Conservation (phyloP, 2,797 vertebrate species). For the Chromobotia macracanthus region DNA sequence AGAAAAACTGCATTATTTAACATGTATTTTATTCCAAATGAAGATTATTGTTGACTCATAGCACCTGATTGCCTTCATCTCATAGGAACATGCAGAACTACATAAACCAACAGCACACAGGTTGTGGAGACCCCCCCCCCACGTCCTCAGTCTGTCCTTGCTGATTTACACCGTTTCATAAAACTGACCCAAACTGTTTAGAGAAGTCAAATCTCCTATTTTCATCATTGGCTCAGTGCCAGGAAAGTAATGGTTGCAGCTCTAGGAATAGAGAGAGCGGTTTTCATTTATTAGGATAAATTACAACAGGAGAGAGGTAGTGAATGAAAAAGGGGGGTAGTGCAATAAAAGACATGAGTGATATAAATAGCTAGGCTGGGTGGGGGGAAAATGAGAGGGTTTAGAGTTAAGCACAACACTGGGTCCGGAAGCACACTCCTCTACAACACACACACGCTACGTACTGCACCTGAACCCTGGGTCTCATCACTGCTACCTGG, state of each 20-base stretch:
- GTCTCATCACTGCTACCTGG: constrained; percentile 90
- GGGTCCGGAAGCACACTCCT: constrained; percentile 59
- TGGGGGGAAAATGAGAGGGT: constrained; percentile 37
- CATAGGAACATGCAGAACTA: not conserved
- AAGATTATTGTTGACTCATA: not conserved
- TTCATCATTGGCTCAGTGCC: constrained; percentile 65
- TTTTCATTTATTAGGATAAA: constrained; percentile 64
- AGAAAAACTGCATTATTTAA: not conserved
- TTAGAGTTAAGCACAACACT: constrained; percentile 46
- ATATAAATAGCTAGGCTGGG: constrained; percentile 54
- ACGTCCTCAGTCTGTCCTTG: constrained; percentile 1
- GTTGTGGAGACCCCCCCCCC: constrained; percentile 55
- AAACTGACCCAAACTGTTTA: constrained; percentile 69
- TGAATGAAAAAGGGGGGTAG: constrained; percentile 53
- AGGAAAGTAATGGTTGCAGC: constrained; percentile 65
- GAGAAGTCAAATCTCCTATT: constrained; percentile 61
- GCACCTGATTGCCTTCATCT: not conserved
- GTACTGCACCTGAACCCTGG: constrained; percentile 82
- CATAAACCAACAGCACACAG: constrained; percentile 15
- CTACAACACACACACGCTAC: constrained; percentile 26
- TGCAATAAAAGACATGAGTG: constrained; percentile 57
- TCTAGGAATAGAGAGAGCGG: constrained; percentile 29
- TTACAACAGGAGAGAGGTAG: constrained; percentile 56
- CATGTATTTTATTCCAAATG: not conserved
- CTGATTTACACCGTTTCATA: constrained; percentile 76